Base-by-base conservation (phyloP, 2,113 vertebrate genomes). In the Phrynosoma platyrhinos region DNA sequence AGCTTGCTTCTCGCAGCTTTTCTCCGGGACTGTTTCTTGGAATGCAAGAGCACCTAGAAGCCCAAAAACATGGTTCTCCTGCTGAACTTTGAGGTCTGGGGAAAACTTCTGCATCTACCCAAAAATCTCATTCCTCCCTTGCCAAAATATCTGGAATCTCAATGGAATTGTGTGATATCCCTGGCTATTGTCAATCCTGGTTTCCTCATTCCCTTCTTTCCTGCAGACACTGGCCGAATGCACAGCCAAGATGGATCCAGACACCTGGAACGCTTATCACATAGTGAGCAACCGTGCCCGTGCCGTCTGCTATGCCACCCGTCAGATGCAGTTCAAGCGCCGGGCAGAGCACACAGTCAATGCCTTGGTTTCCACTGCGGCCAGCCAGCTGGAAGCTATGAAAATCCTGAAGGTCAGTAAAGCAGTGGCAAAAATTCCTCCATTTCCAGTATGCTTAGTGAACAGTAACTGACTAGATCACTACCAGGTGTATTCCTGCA, bases 221-320 rank as follows among this genome's bases (percentile, higher is more conserved):
- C 52, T 2, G 74, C 92, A 98, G 98, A 91, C 95, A 1, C 89
- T 98, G 5, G 97, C 96, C 16, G 95, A 97, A 71, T 98, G 98
- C 36, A 98, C 97, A 2, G 91, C 91, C 0, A 89, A 92, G 47
- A 98, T 98, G 98, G 97, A 98, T 76, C 88, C 97, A 0, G 97
- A 97, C 92, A 98, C 97, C 0, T 98, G 97, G 97, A 98, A 97
- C 0, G 97, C 98, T 0, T 98, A 98, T 91, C 98, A 97, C 92
- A 97, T 98, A 0, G 96, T 98, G 82, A 98, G 97, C 91, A 98
- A 98, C 94, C 91, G 97, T 53, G 98, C 97, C 0, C 97, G 97
- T 16, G 95, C 97, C 0, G 97, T 98, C 58, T 98, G 98, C 93
- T 98, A 98, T 2, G 93, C 97, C 5, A 95, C 95, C 1, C 97